A percentile compares a stretch with the other conserved stretches of the same genome.
These are phyloP conservation scores for Origma solitaria DNA, from an alignment of 2,113 vertebrate species.

Conservation along the genomic window DNA sequence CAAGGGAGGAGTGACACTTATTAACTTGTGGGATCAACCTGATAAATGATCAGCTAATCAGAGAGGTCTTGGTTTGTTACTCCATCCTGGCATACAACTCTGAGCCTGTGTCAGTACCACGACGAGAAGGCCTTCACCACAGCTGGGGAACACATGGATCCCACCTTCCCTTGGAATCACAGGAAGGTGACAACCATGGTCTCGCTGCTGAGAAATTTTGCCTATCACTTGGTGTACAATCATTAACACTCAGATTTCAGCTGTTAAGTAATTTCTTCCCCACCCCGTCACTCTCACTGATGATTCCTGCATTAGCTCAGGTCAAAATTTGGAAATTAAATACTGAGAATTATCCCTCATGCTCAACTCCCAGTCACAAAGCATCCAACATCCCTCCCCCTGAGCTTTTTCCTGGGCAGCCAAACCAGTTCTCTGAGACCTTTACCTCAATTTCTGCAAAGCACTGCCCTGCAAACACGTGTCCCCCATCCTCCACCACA, in stretches of 20 bases:
- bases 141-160: not conserved
- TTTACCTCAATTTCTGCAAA: conserved; percentile 96
- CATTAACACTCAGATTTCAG: not conserved
- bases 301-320: not conserved
- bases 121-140: not conserved
- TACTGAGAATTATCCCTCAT: not conserved
- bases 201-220: not conserved
- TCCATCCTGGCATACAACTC: not conserved
- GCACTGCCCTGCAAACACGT: conserved; percentile 94
- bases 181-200: not conserved
- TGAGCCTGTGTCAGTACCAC: not conserved
- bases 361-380: not conserved
- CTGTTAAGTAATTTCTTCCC: not conserved
- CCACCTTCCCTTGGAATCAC: not conserved
- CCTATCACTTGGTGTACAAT: not conserved
- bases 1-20: conserved; percentile 1
- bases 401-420: not conserved
- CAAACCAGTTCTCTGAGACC: not conserved
- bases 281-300: not conserved
- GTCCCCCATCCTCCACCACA: conserved; percentile 93
- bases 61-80: not conserved
- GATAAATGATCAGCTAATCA: not conserved
- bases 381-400: not conserved
- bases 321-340: not conserved
- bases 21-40: not conserved